Base-by-base conservation (phyloP, 2,113 vertebrate species). In the Camelus dromedarius region DNA sequence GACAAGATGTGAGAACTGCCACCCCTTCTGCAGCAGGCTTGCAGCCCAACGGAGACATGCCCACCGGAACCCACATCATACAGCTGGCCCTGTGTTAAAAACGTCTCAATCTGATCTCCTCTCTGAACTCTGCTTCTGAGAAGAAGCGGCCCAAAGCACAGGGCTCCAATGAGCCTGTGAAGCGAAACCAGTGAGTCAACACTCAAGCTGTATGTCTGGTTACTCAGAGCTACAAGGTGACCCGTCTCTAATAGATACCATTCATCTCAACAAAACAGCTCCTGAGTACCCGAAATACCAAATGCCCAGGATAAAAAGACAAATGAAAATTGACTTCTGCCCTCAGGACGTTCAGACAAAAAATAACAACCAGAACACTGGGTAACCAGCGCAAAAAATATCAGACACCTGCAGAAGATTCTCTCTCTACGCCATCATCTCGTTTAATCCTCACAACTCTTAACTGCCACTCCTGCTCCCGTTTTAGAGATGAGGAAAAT, bases 261-360 rank as follows among this genome's bases (percentile, higher is more conserved):
- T 32, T 60, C n/a, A 77, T 56, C 62, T 52, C 52, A 95, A 95
- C 48, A 58, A 58, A 88, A 72, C 24, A 93, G 70, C 77, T 90
- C 50, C 72, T 42, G 9, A 52, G 58, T 15, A 73, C 28, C 64
- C 88, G 69, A 79, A 69, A 52, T 22, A 85, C 38, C 69, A 89
- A 95, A 62, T 60, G n/a, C 76, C 32, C 2, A 2, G 48, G 56
- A 77, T 72, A 62, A 48, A 91, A 91, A 67, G 28, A 77, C 1
- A 6, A 94, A 0, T 64, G 56, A 26, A 58, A 64, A 67, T 0
- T 48, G 22, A 89, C 58, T 62, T 94, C 66, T 46, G 35, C 46
- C 46, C 50, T 84, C n/a, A n/a, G 12, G 11, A 75, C 86, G 89
- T 66, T 88, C 66, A 85, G 58, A 91, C 1, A 26, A 69, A 54